Base-by-base conservation (phyloP, 2,113 vertebrate species). In the Alethe diademata region DNA sequence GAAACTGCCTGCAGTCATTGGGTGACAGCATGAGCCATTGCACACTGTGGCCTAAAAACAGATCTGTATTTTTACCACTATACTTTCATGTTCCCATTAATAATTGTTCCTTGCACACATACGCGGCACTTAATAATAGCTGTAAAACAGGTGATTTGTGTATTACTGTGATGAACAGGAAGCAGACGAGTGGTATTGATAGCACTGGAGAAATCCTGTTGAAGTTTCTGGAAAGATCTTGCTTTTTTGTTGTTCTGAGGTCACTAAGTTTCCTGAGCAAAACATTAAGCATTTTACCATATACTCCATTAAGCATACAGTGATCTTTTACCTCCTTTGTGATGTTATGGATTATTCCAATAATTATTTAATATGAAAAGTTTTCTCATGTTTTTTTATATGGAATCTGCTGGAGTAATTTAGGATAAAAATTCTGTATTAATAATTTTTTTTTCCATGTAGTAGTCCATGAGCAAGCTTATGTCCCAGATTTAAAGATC, bases 401-500 rank as follows among this genome's bases (percentile, higher is more conserved):
- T 47, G 20, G 16, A 82, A 51, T 78, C 22, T 79, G 36, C 53
- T 90, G 78, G 82, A 94, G 80, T 86, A 93, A 93, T 93, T 94
- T 48, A 88, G 29, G 31, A 26, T 88, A 78, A 80, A 95, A 93
- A 65, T 78, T 88, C 51, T 74, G 25, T 92, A 66, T 93, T 84
- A 87, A 36, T 20, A 3, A 12, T 43, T 66, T 28, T 79, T 86
- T 93, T 90, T 94, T 38, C 11, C n/a, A 25, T 64, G 17, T 43
- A 79, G 26, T 73, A 65, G 26, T n/a, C 38, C 19, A 26, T 73
- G 54, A 56, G 51, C 33, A 76, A 62, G 48, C 14, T 50, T 4
- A 9, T 84, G 42, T 82, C 56, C 71, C 93, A 54, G 53, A 86
- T 94, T 96, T 96, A 69, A 94, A 94, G 85, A 88, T 87, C 54